Evolutionary conservation across 2,888 invertebrate species (phyloP), one percentile per base, ranked within the genome.

Genomic region (Drosophila mettleri): DNA sequence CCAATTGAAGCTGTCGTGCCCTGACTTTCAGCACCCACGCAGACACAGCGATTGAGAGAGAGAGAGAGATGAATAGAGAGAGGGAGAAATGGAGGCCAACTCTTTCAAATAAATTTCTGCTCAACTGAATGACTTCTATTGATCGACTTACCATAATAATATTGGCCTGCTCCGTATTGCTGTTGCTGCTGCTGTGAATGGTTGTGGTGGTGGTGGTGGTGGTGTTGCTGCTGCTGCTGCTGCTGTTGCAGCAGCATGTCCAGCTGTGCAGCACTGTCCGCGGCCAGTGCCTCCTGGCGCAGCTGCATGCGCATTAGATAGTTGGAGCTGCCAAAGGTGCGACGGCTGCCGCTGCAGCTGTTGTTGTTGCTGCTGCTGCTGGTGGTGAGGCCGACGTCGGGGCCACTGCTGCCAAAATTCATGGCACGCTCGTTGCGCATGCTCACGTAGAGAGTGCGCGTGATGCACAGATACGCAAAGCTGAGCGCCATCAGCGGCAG

Each of bases 401-500:
- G 74, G 1, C 86, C 84, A 27, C 78, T 86, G 71, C 78, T 84
- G 60, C 81, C 74, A 36, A 80, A 74, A 39, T 74, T 75, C 83
- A 90, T 83, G 54, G 88, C 90, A 10, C 88, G 86, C 74, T 94
- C 93, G 57, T 90, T 91, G 24, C 86, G 80, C 80, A 92, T 92
- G 61, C 92, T 91, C 70, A 90, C 87, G 70, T 92, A 92, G 10
- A 92, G 77, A 0, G 92, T 92, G 29, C 88, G 87, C 7, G 91
- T 92, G 68, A 95, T 94, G 51, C 94, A 91, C 16, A 94, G 93
- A 79, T 95, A 95, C 6, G 95, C 94, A 34, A 94, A 93, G 38
- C 93, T 93, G 91, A 96, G 93, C 14, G 95, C 93, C 48, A 94
- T 80, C 49, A 96, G 90, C 0, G 96, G 96, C 62, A 95, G 90